Percentiles rank a stretch among this genome's conserved stretches.
Evolutionary conservation across 2,888 invertebrate species (phyloP).

Genomic region (Zygogramma bicolorata): DNA sequence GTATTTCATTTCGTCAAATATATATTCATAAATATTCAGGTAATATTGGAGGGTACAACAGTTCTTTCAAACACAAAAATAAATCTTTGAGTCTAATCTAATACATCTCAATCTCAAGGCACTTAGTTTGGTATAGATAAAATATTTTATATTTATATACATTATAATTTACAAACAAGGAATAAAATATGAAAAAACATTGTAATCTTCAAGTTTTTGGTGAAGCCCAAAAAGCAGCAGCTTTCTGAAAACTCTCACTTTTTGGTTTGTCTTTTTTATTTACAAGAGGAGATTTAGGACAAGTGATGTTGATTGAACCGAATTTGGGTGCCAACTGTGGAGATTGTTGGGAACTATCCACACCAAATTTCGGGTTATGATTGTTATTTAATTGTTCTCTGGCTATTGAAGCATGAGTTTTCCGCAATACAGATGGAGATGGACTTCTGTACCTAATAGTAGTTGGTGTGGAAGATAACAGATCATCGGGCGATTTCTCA

Average conservation of each 20-base stretch:
- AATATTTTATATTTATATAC: conserved; percentile 42
- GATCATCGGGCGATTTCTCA: not conserved
- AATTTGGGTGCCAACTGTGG: conserved; percentile 25
- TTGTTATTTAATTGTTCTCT: conserved; percentile 65
- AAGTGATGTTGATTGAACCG: conserved; percentile 19
- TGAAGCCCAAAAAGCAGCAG: conserved; percentile 65
- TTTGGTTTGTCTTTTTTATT: conserved; percentile 56
- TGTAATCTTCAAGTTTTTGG: conserved; percentile 34
- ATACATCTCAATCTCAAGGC: conserved; percentile 38
- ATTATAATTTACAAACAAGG: conserved; percentile 35
- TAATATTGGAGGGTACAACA: conserved; percentile 49
- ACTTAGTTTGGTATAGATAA: conserved; percentile 43
- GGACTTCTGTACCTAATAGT: conserved; percentile 64
- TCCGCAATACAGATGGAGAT: conserved; percentile 65
- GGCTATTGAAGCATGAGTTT: conserved; percentile 67
- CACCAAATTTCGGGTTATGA: conserved; percentile 42
- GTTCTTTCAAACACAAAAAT: conserved; percentile 48
- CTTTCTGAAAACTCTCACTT: conserved; percentile 64
- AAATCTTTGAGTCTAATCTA: conserved; percentile 41
- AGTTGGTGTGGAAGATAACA: conserved; percentile 18
- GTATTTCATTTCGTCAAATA: conserved; percentile 39
- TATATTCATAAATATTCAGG: conserved; percentile 34
- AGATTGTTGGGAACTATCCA: not conserved
- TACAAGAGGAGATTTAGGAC: conserved; percentile 47
- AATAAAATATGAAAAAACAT: conserved; percentile 1